Conservation (phyloP, 2,113 vertebrate genomes). For the Cardinalis cardinalis region DNA sequence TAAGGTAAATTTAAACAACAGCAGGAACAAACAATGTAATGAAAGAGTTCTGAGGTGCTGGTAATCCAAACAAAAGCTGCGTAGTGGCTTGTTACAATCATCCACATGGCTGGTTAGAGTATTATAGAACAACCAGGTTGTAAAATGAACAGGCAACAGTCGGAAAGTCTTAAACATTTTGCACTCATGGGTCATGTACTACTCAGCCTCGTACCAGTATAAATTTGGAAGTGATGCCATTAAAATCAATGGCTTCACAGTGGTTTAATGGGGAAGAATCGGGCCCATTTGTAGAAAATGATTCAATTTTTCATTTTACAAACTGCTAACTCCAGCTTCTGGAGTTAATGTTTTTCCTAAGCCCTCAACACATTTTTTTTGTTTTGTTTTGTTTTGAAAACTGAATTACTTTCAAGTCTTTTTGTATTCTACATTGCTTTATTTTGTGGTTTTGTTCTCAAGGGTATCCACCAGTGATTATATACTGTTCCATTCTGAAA, state of each 20-base stretch:
- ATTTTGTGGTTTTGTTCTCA: conserved; percentile 51
- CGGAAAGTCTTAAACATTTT: conserved; percentile 43
- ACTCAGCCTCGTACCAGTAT: background rate
- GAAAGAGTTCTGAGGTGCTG: conserved; percentile 4
- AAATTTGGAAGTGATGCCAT: background rate
- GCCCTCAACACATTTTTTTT: background rate
- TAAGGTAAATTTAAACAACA: conserved; percentile 44
- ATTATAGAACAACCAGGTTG: conserved; percentile 11
- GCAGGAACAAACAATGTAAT: conserved; percentile 42
- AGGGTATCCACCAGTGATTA: conserved; percentile 57
- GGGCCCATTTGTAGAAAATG: background rate
- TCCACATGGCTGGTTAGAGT: conserved; percentile 17
- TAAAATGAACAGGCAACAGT: conserved; percentile 37
- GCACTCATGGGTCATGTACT: conserved; percentile 19
- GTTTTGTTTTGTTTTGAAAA: conserved; percentile 44
- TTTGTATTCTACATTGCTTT: conserved; percentile 42
- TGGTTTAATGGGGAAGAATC: background rate
- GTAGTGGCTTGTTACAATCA: conserved; percentile 34
- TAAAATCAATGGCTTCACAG: conserved; percentile 15
- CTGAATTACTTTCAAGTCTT: conserved; percentile 42
- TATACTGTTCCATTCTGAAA: conserved; percentile 16
- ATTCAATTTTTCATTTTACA: conserved; percentile 28
- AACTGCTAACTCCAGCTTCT: conserved; percentile 4
- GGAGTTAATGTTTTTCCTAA: conserved; percentile 18
- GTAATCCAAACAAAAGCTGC: conserved; percentile 24